These are phyloP conservation scores for Semicossyphus pulcher DNA, from an alignment of 2,113 vertebrate species.

Conservation along the genomic window DNA sequence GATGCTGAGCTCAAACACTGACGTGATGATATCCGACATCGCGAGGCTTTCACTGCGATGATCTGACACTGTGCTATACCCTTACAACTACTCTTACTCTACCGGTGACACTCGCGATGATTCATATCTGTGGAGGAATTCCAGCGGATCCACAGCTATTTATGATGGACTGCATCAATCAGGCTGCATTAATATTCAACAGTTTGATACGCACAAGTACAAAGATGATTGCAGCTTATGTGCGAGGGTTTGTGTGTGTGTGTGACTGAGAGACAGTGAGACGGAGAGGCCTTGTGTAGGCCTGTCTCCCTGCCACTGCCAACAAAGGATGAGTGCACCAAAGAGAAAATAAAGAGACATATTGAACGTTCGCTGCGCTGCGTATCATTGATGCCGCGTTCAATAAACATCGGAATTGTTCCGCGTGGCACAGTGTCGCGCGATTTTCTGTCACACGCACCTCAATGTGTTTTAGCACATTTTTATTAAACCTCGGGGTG, in stretches of 20 bases:
- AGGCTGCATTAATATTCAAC: slow-evolving; percentile 68
- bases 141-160: slow-evolving; percentile 60
- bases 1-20: neutral
- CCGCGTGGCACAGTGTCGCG: slow-evolving; percentile 29
- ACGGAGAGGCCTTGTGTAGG: slow-evolving; percentile 48
- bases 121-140: slow-evolving; percentile 62
- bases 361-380: slow-evolving; percentile 63
- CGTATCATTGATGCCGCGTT: slow-evolving; percentile 34
- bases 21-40: neutral
- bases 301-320: slow-evolving; percentile 40
- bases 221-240: slow-evolving; percentile 51
- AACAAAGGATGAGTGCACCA: slow-evolving; percentile 45
- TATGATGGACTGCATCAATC: slow-evolving; percentile 70
- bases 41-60: neutral
- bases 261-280: slow-evolving; percentile 43
- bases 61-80: slow-evolving; percentile 31
- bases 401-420: slow-evolving; percentile 72
- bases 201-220: slow-evolving; percentile 51
- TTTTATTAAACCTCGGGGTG: slow-evolving; percentile 73
- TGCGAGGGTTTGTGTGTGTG: slow-evolving; percentile 34
- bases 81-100: slow-evolving; percentile 31
- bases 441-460: slow-evolving; percentile 43
- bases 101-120: slow-evolving; percentile 54
- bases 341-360: slow-evolving; percentile 65
- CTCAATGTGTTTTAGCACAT: slow-evolving; percentile 78